These are phyloP conservation scores for Phacellophora camtschatica DNA, from an alignment of 30 jellyfish, hydroid and myxozoan genomes.

Conservation along the genomic window DNA sequence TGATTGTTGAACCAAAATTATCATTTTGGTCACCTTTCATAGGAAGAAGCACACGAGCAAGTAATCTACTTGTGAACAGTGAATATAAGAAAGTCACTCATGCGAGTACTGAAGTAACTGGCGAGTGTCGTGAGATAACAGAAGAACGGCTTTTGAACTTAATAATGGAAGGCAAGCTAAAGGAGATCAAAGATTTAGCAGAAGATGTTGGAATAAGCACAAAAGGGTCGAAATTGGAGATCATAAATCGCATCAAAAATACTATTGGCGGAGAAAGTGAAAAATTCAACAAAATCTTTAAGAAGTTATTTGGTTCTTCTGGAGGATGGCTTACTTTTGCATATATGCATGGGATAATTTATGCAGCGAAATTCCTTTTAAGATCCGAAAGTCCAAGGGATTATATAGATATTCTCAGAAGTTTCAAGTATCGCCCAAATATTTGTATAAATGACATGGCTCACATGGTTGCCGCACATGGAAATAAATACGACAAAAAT, in stretches of 20 bases:
- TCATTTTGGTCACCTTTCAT: slow-evolving; percentile 58
- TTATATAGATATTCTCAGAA: slow-evolving; percentile 21
- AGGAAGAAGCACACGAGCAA: neutral
- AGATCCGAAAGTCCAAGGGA: slow-evolving; percentile 61
- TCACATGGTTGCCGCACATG: slow-evolving; percentile 46
- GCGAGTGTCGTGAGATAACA: slow-evolving; percentile 18
- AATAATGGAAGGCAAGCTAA: neutral
- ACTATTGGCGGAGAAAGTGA: neutral
- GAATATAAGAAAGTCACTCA: slow-evolving; percentile 22
- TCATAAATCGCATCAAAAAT: slow-evolving; percentile 31
- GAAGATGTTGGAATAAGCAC: neutral
- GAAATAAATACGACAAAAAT: neutral
- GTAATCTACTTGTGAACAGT: slow-evolving; percentile 3
- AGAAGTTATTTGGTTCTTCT: slow-evolving; percentile 40
- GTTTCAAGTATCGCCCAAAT: slow-evolving; percentile 41
- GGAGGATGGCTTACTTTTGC: slow-evolving; percentile 57
- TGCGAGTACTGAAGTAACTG: neutral
- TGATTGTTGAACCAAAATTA: slow-evolving; percentile 10
- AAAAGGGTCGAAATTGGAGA: slow-evolving; percentile 26
- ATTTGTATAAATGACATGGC: slow-evolving; percentile 24
- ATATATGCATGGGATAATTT: slow-evolving; percentile 51
- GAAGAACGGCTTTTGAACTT: slow-evolving; percentile 31
- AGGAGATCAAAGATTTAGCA: slow-evolving; percentile 10
- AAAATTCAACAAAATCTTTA: slow-evolving; percentile 22
- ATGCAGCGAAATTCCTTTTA: slow-evolving; percentile 30